Evolutionary conservation across 2,888 invertebrate genomes (phyloP), one percentile per base, ranked within the genome.

Genomic region (Salpingus planirostris): DNA sequence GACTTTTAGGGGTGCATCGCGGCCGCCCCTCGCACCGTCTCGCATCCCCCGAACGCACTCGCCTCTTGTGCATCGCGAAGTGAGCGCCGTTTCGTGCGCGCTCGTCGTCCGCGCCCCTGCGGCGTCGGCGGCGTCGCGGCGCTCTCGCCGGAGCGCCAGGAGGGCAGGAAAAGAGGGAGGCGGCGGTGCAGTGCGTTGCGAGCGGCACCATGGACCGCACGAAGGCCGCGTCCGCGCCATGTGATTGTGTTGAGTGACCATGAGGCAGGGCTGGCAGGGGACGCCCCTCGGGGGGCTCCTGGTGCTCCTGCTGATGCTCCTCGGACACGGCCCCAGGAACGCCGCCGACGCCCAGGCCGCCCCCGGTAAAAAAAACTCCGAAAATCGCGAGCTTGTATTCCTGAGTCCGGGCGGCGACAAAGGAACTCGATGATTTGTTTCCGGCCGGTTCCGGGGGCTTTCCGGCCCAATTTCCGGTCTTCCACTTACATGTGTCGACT

Each of bases 241-340:
- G 55, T 56, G 55, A 58, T 39, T 42, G 52, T 47, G 49, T 47
- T 40, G 52, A 57, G 55, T 57, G 57, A 59, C 53, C 46, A 59
- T 58, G 58, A 50, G 44, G 53, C 51, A 50, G 55, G 57, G 53
- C 44, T 50, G 53, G 58, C 58, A 49, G 54, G 51, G 51, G 53
- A 52, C 52, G 48, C 51, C 55, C 48, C 49, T 44, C 36, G 33
- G 44, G 55, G 50, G 53, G 56, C 50, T 47, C 52, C 54, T 59
- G 52, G 52, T 57, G 54, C 55, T 53, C 46, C 48, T 54, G 50
- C 50, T 53, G n/a, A n/a, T n/a, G 44, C 42, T 50, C 46, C 43
- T 51, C 34, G 47, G 50, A 42, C 40, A 41, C 43, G 43, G 44
- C 28, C 44, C 42, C 40, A 41, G 51, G 44, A 40, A 47, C 33